Conservation (phyloP, 2,113 vertebrate genomes). For the Pollimyrus isidori region DNA sequence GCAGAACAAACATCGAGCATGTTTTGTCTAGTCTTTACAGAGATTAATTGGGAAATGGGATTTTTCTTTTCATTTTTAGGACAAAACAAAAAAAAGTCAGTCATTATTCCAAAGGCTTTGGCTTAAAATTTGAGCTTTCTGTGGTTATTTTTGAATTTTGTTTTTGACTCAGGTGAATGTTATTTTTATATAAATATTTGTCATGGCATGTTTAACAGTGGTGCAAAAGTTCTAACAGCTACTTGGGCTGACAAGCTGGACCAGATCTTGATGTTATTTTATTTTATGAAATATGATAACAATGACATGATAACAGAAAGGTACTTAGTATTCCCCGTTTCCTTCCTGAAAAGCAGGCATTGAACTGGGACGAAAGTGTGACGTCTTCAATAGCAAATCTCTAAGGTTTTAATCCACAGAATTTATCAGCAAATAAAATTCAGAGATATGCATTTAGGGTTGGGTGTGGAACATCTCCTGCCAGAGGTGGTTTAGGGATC, state of each 20-base stretch:
- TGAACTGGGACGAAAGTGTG: background rate
- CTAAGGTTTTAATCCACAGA: background rate
- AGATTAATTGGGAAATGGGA: background rate
- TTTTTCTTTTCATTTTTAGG: background rate
- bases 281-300: background rate
- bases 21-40: background rate
- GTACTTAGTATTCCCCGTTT: background rate
- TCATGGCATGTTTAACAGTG: background rate
- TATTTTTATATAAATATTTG: background rate
- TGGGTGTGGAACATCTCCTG: background rate
- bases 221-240: background rate
- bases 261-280: background rate
- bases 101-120: background rate
- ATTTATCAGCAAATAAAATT: background rate
- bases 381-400: background rate
- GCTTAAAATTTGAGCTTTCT: background rate
- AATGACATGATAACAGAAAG: background rate
- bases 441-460: background rate
- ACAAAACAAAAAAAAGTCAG: background rate
- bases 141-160: background rate
- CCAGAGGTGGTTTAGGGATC: background rate
- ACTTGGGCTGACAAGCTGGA: background rate
- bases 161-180: background rate
- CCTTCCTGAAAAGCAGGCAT: background rate
- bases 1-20: background rate